Conservation (phyloP, 2,888 invertebrate species). For the Blastobasis adustella region DNA sequence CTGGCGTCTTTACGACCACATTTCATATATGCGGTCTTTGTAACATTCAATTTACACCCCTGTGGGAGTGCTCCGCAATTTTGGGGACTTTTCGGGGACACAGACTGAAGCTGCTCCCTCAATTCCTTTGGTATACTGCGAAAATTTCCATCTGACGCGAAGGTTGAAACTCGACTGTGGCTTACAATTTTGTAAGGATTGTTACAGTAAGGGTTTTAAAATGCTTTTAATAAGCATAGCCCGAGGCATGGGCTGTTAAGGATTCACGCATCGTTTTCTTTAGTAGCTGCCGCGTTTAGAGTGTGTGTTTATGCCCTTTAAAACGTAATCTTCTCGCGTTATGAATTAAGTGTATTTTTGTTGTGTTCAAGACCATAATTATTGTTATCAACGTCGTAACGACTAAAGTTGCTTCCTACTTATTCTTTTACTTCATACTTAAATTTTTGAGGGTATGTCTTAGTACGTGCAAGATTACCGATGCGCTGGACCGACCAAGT, state of each 20-base stretch:
- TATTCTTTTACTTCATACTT: too few species aligned
- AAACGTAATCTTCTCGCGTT: not conserved
- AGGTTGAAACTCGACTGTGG: conserved; percentile 14
- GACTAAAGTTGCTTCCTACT: too few species aligned
- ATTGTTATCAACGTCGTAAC: too few species aligned
- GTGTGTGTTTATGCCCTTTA: not conserved
- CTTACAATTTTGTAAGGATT: conserved; percentile 23
- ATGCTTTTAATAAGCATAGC: conserved; percentile 31
- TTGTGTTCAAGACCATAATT: too few species aligned
- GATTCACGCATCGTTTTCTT: conserved; percentile 14
- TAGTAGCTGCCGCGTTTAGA: conserved; percentile 2
- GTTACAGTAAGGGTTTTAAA: conserved; percentile 25
- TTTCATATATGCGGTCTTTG: conserved; percentile 22
- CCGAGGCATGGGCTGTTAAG: not conserved
- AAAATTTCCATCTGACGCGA: too few species aligned
- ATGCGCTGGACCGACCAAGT: too few species aligned
- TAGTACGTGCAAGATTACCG: too few species aligned
- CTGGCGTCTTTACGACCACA: conserved; percentile 24
- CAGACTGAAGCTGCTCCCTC: conserved; percentile 13
- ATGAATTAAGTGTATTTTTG: not conserved
- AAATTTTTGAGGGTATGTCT: too few species aligned
- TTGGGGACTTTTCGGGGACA: conserved; percentile 13
- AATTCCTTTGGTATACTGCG: too few species aligned
- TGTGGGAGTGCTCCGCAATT: conserved; percentile 13
- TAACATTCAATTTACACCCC: conserved; percentile 32